Percentiles rank a stretch among this genome's conserved stretches.
Conservation (phyloP, 2,113 vertebrate species). For the Ammodytes dubius region DNA sequence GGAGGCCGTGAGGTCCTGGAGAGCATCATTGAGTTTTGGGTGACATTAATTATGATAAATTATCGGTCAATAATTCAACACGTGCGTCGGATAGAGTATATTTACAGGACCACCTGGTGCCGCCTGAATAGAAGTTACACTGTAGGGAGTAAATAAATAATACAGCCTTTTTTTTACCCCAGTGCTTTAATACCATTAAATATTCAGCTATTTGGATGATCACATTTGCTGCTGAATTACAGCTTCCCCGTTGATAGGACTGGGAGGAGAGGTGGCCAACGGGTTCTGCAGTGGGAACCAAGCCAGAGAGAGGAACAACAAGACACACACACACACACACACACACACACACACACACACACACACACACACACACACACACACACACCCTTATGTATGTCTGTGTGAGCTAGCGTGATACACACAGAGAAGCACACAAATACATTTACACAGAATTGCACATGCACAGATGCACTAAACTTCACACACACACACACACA, state of each 20-base stretch:
- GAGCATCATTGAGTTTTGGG: constrained; percentile 73
- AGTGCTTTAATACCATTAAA: constrained; percentile 85
- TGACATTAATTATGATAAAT: constrained; percentile 86
- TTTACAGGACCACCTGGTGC: constrained; percentile 80
- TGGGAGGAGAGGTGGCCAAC: constrained; percentile 67
- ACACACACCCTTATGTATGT: constrained; percentile 45
- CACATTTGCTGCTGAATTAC: constrained; percentile 84
- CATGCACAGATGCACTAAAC: constrained; percentile 15
- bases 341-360: constrained; percentile 23
- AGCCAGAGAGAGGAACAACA: constrained; percentile 42
- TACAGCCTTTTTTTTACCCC: constrained; percentile 72
- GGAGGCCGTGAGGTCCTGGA: constrained; percentile 42
- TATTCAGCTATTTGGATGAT: constrained; percentile 87
- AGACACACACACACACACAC: constrained; percentile 45
- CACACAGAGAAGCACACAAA: constrained; percentile 9
- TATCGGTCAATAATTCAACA: constrained; percentile 85
- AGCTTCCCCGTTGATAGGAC: constrained; percentile 76
- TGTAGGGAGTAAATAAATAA: constrained; percentile 84
- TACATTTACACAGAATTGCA: constrained; percentile 18
- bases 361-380: constrained; percentile 20
- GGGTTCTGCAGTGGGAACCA: constrained; percentile 58
- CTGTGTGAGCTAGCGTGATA: constrained; percentile 29
- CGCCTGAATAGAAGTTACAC: constrained; percentile 67
- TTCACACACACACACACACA: constrained; percentile 6
- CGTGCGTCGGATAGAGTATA: constrained; percentile 70